Conservation (phyloP, 2,888 invertebrate genomes). For the Netelia melanura region DNA sequence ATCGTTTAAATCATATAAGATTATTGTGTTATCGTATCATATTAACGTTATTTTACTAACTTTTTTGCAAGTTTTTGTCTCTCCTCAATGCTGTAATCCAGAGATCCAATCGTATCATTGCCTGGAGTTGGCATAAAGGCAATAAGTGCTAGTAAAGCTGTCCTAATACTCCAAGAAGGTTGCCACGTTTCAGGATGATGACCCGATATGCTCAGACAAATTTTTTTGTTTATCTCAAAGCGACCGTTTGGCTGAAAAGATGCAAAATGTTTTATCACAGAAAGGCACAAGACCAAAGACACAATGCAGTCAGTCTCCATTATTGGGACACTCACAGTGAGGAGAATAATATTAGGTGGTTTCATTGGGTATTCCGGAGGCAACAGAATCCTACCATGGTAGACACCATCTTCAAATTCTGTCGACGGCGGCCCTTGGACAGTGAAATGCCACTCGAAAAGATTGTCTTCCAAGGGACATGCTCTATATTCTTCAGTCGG, state of each 20-base stretch:
- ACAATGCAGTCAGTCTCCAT: not conserved
- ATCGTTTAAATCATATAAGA: not conserved
- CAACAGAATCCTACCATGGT: slow-evolving; percentile 96
- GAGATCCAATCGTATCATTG: slow-evolving; percentile 95
- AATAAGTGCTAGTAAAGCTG: slow-evolving; percentile 95
- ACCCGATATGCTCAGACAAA: slow-evolving; percentile 97
- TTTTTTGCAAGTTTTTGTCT: slow-evolving; percentile 92
- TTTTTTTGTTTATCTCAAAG: slow-evolving; percentile 97
- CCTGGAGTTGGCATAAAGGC: slow-evolving; percentile 97
- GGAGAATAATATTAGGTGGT: slow-evolving; percentile 96
- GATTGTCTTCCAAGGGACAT: slow-evolving; percentile 96
- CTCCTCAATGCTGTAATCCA: slow-evolving; percentile 95
- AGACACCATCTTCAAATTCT: slow-evolving; percentile 95
- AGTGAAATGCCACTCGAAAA: slow-evolving; percentile 99
- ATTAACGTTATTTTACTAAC: slow-evolving; percentile 86
- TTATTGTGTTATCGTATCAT: slow-evolving; percentile 3
- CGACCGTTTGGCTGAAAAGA: slow-evolving; percentile 93
- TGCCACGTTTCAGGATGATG: slow-evolving; percentile 99
- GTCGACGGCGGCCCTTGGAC: slow-evolving; percentile 95
- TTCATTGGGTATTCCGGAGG: slow-evolving; percentile 99
- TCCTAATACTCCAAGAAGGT: slow-evolving; percentile 98
- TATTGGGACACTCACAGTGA: slow-evolving; percentile 88
- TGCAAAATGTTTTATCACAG: not conserved
- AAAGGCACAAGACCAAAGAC: not conserved
- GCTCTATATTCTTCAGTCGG: slow-evolving; percentile 96